phyloP scores from a whole-genome alignment of 2,797 vertebrate genomes.

The Loris lydekkerianus region DNA sequence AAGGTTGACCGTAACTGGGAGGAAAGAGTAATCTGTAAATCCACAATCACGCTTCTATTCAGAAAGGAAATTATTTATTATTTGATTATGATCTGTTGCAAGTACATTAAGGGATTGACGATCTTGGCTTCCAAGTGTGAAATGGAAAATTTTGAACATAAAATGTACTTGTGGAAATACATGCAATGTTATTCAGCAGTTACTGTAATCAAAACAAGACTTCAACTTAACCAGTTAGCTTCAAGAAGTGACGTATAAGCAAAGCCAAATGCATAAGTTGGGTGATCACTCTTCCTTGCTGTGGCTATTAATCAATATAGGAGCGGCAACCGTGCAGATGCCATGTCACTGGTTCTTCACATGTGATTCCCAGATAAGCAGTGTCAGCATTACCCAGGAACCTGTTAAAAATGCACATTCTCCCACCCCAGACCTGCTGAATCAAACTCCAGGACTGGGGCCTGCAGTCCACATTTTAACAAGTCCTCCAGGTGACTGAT shows the following conservation, averaged over 20 bases:
- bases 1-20: background rate
- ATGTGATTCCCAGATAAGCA: background rate
- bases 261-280: background rate
- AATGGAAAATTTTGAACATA: constrained; percentile 63
- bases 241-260: background rate
- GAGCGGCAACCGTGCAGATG: rapidly evolving
- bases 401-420: background rate
- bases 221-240: background rate
- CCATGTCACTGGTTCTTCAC: background rate
- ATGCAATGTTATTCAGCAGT: constrained; percentile 19
- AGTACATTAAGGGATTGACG: constrained; percentile 45
- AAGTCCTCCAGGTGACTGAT: background rate
- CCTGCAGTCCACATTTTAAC: background rate
- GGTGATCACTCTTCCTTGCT: background rate
- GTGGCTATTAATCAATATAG: background rate
- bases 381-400: background rate
- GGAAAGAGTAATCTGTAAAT: constrained; percentile 16
- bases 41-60: constrained; percentile 7
- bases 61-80: constrained; percentile 54
- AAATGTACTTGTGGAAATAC: constrained; percentile 58
- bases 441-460: background rate
- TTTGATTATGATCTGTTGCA: constrained; percentile 43
- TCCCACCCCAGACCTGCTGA: background rate
- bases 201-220: background rate
- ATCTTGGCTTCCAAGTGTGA: constrained; percentile 11